These are phyloP conservation scores for Mobula hypostoma DNA, from an alignment of 2,113 vertebrate species.

Conservation along the genomic window DNA sequence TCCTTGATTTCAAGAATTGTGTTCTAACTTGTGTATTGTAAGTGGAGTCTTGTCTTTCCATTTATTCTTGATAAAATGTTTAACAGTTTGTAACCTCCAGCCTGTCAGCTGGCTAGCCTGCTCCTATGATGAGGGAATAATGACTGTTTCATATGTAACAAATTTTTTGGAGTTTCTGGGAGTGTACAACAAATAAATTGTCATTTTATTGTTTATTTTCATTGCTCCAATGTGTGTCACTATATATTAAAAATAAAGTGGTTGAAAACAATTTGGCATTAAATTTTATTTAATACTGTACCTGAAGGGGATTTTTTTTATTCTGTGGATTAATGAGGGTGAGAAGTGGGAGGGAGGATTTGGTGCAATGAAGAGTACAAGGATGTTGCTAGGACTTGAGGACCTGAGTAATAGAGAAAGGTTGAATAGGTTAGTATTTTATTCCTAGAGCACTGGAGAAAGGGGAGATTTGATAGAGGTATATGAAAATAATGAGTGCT, in stretches of 20 bases:
- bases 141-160: background rate
- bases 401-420: too few species aligned
- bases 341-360: too few species aligned
- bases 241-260: slow-evolving; percentile 21
- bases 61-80: background rate
- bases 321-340: too few species aligned
- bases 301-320: too few species aligned
- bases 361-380: too few species aligned
- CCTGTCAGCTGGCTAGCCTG: background rate
- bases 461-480: too few species aligned
- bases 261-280: background rate
- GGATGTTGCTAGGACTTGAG: too few species aligned
- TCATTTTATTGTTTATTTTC: slow-evolving; percentile 23
- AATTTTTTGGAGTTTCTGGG: background rate
- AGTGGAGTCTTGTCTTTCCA: background rate
- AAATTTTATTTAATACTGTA: too few species aligned
- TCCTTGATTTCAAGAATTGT: background rate
- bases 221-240: slow-evolving; percentile 10
- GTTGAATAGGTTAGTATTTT: too few species aligned
- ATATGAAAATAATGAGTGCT: too few species aligned
- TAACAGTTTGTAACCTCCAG: background rate
- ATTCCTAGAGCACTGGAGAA: too few species aligned
- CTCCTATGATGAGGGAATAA: background rate
- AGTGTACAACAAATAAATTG: background rate
- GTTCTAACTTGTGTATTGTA: background rate